Base-by-base conservation (phyloP, 2,797 vertebrate genomes). In the Urosaurus nigricauda region DNA sequence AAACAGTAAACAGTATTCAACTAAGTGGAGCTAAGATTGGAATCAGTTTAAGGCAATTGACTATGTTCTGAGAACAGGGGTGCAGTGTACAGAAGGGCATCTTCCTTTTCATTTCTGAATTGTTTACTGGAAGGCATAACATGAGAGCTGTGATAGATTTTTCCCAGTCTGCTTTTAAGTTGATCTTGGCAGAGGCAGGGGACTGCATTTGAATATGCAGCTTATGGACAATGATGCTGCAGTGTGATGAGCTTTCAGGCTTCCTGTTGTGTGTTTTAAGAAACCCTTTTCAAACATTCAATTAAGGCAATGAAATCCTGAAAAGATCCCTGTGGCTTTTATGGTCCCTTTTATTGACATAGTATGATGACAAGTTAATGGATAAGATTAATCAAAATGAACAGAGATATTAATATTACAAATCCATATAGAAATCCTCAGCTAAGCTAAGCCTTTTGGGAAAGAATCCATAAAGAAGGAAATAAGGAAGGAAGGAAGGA, bases 371-470 rank as follows among this genome's bases (percentile, higher is more conserved):
- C 9, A 16, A 0, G 32, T 0, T 12, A 77, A 16, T 37, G 2
- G 4, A 26, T 85, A 91, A 88, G 5, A 75, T 93, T 11, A 89
- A 60, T 85, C 81, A 87, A 90, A 88, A 2, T 26, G 74, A 88
- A 83, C 65, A 65, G 9, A 89, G 85, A 26, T 0, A 56, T 79
- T 92, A 1, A 0, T 1, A 65, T 85, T 58, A 86, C 0, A 2
- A 40, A 16, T 43, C 73, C 4, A 21, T 90, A 14, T 56, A 40
- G 32, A 75, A 77, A 2, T 4, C 16, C n/a, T 2, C 0, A 53
- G 2, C 9, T 0, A 32, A 89, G 5, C 47, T 79, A 35, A 85
- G 58, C 8, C 63, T 21, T n/a, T 91, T 71, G 29, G 56, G 73
- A 43, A 2, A 51, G 32, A 58, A 24, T 35, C 11, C 7, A 53